phyloP scores from a whole-genome alignment of 1,140 invertebrate genomes.

The Latrodectus geometricus region DNA sequence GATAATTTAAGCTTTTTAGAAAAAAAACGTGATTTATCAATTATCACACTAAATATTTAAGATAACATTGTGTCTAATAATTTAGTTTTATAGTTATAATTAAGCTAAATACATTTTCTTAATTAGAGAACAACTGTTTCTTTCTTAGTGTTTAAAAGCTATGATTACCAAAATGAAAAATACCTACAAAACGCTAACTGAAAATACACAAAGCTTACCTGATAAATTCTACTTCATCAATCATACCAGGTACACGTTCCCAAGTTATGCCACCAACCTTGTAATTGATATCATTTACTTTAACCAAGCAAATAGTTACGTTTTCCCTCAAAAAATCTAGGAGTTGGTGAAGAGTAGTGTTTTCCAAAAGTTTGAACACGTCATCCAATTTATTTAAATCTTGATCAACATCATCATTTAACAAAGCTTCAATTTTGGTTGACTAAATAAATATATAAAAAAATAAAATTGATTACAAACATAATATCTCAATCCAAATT shows the following conservation, averaged over 20 bases:
- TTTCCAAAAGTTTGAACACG: constrained; percentile 77
- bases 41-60: too few relatives aligned
- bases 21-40: too few relatives aligned
- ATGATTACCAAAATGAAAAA: too few relatives aligned
- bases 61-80: too few relatives aligned
- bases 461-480: neutral
- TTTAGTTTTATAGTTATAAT: too few relatives aligned
- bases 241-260: constrained; percentile 30
- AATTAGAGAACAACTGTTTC: too few relatives aligned
- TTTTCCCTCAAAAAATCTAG: constrained; percentile 65
- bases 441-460: constrained; percentile 82
- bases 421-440: constrained; percentile 72
- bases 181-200: too few relatives aligned
- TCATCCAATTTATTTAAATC: constrained; percentile 79
- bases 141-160: too few relatives aligned
- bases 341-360: constrained; percentile 73
- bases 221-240: constrained; percentile 64
- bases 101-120: too few relatives aligned
- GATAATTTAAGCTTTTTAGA: too few relatives aligned
- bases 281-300: constrained; percentile 66
- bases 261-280: constrained; percentile 64
- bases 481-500: too few relatives aligned
- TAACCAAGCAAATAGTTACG: constrained; percentile 65
- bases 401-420: constrained; percentile 77
- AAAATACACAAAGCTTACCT: constrained; percentile 39